phyloP scores from a whole-genome alignment of 2,797 vertebrate species.

The Platalea minor region DNA sequence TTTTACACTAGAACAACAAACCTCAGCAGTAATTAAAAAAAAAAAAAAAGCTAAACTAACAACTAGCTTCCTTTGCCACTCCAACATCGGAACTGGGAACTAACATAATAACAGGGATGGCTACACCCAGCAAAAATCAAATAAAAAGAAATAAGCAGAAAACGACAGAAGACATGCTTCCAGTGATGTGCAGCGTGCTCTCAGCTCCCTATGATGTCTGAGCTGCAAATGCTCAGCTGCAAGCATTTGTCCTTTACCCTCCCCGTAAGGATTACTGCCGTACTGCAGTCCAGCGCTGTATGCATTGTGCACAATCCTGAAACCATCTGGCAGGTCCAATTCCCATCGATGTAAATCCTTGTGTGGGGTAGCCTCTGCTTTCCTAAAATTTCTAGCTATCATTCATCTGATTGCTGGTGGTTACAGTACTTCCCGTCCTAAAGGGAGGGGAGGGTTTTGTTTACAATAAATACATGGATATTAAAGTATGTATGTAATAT shows the following conservation, averaged over 20 bases:
- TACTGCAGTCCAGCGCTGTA: neutral
- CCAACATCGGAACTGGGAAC: neutral
- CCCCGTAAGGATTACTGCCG: accelerated
- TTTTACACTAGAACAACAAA: neutral
- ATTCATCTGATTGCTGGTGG: neutral
- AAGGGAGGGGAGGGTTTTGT: neutral
- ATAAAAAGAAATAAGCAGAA: neutral
- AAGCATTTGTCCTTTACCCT: neutral
- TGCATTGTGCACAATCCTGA: neutral
- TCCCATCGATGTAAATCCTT: neutral
- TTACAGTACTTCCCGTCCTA: neutral
- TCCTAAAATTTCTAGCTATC: neutral
- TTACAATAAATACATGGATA: accelerated
- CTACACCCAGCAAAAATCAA: neutral
- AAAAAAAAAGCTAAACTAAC: neutral
- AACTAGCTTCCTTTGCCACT: neutral
- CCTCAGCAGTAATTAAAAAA: neutral
- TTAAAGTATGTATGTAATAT: neutral
- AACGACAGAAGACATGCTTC: neutral
- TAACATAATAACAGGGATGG: neutral
- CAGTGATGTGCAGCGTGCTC: neutral
- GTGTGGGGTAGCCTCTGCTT: neutral
- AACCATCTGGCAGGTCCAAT: neutral
- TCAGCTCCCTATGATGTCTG: neutral
- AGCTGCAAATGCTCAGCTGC: neutral